These are phyloP conservation scores for Chiroxiphia lanceolata DNA, from an alignment of 2,797 vertebrate species.

Conservation along the genomic window DNA sequence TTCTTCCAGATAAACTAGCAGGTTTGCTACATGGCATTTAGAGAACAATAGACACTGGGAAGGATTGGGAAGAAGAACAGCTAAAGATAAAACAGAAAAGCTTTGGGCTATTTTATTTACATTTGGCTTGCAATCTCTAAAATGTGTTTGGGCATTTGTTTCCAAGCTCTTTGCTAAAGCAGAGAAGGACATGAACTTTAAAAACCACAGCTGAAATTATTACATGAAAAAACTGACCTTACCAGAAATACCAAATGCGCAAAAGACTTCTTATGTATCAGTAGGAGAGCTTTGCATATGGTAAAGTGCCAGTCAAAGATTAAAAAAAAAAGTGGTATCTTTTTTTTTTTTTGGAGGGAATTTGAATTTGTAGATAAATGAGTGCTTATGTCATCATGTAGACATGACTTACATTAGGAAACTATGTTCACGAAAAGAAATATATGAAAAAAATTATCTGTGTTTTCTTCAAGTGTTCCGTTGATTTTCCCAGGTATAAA, in stretches of 20 bases:
- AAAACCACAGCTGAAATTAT: not conserved
- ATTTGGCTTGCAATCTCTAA: not conserved
- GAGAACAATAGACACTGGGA: not conserved
- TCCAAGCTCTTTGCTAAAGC: not conserved
- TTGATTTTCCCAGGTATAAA: not conserved
- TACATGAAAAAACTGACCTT: not conserved
- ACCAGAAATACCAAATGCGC: not conserved
- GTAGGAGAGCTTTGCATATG: not conserved
- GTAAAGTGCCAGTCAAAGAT: not conserved
- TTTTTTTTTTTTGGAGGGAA: fast-evolving
- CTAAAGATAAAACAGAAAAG: not conserved
- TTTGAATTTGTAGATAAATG: not conserved
- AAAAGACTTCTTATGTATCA: not conserved
- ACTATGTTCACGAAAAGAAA: not conserved
- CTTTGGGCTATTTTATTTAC: not conserved
- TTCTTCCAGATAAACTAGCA: not conserved
- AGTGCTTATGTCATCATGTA: not conserved
- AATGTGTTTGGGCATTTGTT: not conserved
- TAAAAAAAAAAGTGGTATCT: not conserved
- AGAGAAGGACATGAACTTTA: not conserved
- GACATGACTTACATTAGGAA: not conserved
- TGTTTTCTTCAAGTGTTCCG: not conserved
- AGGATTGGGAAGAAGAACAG: not conserved
- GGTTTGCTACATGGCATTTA: not conserved
- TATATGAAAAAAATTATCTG: not conserved